Base-by-base conservation (phyloP, 2,888 invertebrate genomes). In the Tipula unca region DNA sequence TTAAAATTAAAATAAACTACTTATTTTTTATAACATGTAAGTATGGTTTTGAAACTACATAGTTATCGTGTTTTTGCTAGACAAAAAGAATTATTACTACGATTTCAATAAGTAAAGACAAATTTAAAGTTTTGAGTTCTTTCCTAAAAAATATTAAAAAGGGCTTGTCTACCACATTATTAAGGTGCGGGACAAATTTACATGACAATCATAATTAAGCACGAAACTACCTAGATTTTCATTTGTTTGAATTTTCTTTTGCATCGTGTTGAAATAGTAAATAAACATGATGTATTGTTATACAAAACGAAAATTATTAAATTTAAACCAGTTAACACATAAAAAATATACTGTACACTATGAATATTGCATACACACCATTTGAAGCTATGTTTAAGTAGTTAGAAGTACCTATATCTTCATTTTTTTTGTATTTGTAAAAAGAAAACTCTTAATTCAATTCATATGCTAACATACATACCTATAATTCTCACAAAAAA, bases 391-490 rank as follows among this genome's bases (percentile, higher is more conserved):
- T 69, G 69, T 17, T 17, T 69, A 69, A n/a, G n/a, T n/a, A n/a
- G n/a, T n/a, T n/a, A n/a, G n/a, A n/a, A n/a, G n/a, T n/a, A n/a
- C n/a, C n/a, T 25, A 25, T 10, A 69, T 69, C 25, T 69, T 69
- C 20, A 69, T 10, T 69, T 13, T 25, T 4, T 2, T 25, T 25
- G n/a, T 48, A 17, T 25, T 69, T 20, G 25, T 3, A 69, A 69
- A 69, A 69, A 69, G 48, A 69, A 69, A 69, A 69, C 69, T 8
- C 39, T 25, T 69, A 69, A 69, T 69, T 25, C 69, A 25, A 69
- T 69, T 69, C 69, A 69, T 69, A 69, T 69, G 20, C 69, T 69
- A 69, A 69, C 69, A 69, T 69, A 69, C 69, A 69, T 69, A 69
- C 25, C 25, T 69, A 69, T 20, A 69, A 69, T 69, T 69, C 69